These are phyloP conservation scores for Nothocercus julius DNA, from an alignment of 2,113 vertebrate species.

Conservation along the genomic window DNA sequence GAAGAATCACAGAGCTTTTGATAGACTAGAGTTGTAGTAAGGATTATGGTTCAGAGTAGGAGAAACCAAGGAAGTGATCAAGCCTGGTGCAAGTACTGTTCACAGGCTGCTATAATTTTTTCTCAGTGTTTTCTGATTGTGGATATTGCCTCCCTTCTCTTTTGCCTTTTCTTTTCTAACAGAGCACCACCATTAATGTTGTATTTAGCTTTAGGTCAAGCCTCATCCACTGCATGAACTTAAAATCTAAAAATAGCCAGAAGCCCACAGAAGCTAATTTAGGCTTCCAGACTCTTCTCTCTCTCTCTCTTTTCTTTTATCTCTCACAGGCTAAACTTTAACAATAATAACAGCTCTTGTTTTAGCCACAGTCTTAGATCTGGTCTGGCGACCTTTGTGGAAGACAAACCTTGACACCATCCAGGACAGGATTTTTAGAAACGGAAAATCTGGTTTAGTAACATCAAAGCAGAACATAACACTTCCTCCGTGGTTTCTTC, in stretches of 20 bases:
- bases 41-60: background rate
- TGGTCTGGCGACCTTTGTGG: background rate
- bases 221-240: background rate
- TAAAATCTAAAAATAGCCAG: background rate
- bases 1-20: background rate
- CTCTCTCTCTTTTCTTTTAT: background rate
- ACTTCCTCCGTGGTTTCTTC: background rate
- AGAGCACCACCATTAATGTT: background rate
- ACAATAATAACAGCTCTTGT: conserved; percentile 5
- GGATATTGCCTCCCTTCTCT: rapidly evolving
- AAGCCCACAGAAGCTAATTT: background rate
- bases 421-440: background rate
- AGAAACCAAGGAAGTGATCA: background rate
- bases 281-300: background rate
- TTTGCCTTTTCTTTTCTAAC: background rate
- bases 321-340: background rate
- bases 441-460: background rate
- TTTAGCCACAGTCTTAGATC: conserved; percentile 14
- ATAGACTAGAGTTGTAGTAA: rapidly evolving
- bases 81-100: background rate
- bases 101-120: background rate
- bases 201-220: background rate
- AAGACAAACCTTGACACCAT: background rate
- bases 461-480: background rate
- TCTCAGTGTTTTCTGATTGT: background rate